Evolutionary conservation across 1,140 invertebrate species (phyloP), one percentile per base, ranked within the genome.

Genomic region (Euschistus heros): DNA sequence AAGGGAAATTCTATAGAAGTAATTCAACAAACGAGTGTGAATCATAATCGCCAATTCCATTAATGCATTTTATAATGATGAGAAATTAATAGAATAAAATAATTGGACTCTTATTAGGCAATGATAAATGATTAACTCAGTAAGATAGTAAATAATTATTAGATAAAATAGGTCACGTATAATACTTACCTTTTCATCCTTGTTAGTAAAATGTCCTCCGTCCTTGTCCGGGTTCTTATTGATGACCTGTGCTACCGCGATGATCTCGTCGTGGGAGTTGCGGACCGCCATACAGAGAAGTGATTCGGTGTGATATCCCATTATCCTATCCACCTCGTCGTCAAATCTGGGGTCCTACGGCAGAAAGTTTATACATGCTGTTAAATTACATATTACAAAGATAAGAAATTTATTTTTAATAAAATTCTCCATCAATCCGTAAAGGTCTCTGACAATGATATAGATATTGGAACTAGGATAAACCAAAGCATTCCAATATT

Each of bases 241-340:
- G 68, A 79, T 73, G n/a, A 78, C 77, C 69, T 80, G 78, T 26
- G 76, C 77, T 17, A 79, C 77, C 2, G 76, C 78, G 50, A 79
- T 77, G 26, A 80, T 73, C 42, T 79, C 77, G 50, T 76, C 76
- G 59, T 75, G 73, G 10, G 74, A 72, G 64, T 75, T 76, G 57
- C 71, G 72, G 27, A 80, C 74, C 8, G 78, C 75, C 77, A 79
- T 77, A 68, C 77, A 78, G 4, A 80, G 73, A 18, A 80, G 69
- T 10, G 76, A 75, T 44, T 77, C 76, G 2, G 77, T 78, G 68
- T 74, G 74, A 66, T 78, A 78, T 18, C 77, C 77, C 47, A 74
- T 74, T 47, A 78, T 76, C 27, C 76, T 68, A 68, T 79, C 77
- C 14, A 78, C 76, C 65, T 77, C 75, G 65, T 79, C 77, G 67